Evolutionary conservation across 2,797 vertebrate genomes (phyloP), one percentile per base, ranked within the genome.

Genomic region (Synaphobranchus kaupii): DNA sequence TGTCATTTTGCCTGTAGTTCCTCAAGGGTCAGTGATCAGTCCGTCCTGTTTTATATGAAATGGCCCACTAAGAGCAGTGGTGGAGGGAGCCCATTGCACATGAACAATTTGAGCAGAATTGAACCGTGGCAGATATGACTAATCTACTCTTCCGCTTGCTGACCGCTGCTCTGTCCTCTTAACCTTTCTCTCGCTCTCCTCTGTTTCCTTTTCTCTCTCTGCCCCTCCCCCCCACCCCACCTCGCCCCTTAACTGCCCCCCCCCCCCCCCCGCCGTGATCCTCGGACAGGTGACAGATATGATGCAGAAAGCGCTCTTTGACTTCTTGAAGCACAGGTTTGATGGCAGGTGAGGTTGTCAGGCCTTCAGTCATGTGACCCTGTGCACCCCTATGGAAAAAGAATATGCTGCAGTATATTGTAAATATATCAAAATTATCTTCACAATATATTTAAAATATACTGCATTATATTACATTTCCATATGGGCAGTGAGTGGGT

Each of bases 291-390:
- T 99, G 95, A 99, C 98, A 90, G 98, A 99, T 93, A 99, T 99
- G 98, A 99, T 99, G 98, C 98, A 99, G 97, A 99, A 99, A 97
- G 98, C 98, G 34, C 97, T 99, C 91, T 99, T 99, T 96, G 98
- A 99, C 97, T 99, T 99, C 96, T 95, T 99, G 95, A 99, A 99
- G 96, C 98, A 99, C 97, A 97, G 98, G 95, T 99, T 99, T 94
- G 98, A 99, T 91, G 98, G 98, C 94, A 99, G 98, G 98, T 99
- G 95, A 99, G 98, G 92, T 78, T 54, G 31, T 39, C 71, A 10
- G 39, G 31, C 20, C 17, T 47, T 25, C 47, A 56, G 47, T 44
- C 71, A 76, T 4, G 28, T 76, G 5, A 15, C 2, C 25, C 25
- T 28, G 10, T 31, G 28, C n/a, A n/a, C n/a, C n/a, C n/a, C n/a